These are phyloP conservation scores for Diorhabda sublineata DNA, from an alignment of 1,140 invertebrate genomes.

Conservation along the genomic window DNA sequence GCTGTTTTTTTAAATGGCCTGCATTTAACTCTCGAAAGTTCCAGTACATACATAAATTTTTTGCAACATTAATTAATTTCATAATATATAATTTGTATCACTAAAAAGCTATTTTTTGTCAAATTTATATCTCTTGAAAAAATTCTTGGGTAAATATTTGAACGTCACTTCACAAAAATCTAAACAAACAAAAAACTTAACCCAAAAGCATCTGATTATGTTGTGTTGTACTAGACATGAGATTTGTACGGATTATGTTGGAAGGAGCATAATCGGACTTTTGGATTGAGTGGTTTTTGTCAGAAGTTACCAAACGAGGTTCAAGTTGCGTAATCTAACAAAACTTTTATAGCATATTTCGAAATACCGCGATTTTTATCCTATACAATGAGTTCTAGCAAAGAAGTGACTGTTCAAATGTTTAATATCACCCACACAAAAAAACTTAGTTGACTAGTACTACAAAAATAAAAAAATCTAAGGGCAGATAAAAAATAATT, in stretches of 20 bases:
- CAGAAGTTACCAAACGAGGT: conserved; percentile 34
- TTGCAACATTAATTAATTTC: conserved; percentile 36
- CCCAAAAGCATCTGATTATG: conserved; percentile 7
- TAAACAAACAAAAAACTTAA: conserved; percentile 25
- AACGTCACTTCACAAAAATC: conserved; percentile 26
- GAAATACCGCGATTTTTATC: conserved; percentile 24
- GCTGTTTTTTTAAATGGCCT: background rate
- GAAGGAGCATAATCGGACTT: conserved; percentile 16
- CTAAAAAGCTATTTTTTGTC: conserved; percentile 38
- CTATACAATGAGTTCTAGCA: conserved; percentile 25
- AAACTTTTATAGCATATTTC: conserved; percentile 23
- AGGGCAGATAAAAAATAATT: conserved; percentile 23
- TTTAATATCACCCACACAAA: conserved; percentile 18
- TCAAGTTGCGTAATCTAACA: conserved; percentile 32
- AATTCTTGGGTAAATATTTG: conserved; percentile 24
- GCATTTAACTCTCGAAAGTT: conserved; percentile 26
- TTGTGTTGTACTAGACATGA: conserved; percentile 26
- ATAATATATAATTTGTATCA: conserved; percentile 34
- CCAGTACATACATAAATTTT: conserved; percentile 32
- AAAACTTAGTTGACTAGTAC: conserved; percentile 29
- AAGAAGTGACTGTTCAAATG: conserved; percentile 25
- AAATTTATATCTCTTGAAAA: conserved; percentile 23
- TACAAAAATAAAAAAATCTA: conserved; percentile 28
- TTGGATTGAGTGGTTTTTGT: conserved; percentile 15
- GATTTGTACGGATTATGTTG: conserved; percentile 25